Base-by-base conservation (phyloP, 2,888 invertebrate genomes). In the Athrips mouffetella region DNA sequence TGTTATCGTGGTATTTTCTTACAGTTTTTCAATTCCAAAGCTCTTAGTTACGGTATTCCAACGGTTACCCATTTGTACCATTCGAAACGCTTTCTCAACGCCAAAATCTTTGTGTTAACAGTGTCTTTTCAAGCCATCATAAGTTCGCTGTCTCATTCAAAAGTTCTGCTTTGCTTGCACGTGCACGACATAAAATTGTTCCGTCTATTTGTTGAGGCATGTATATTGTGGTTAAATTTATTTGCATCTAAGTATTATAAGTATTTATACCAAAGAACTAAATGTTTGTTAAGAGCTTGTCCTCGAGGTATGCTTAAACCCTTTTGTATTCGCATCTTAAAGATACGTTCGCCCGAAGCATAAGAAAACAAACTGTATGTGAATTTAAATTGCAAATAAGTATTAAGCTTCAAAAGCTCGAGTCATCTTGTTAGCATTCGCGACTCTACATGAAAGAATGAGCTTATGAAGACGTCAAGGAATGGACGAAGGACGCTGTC, bases 331-430 rank as follows among this genome's bases (percentile, higher is more conserved):
- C 18, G 13, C 15, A 35, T 35, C 16, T 20, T 16, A 37, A 37
- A 37, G 10, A 37, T 37, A 20, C 10, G 16, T 37, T 2, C 3
- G 20, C 37, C 18, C 5, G 8, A 20, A 35, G 20, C 18, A 10
- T 7, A 27, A 27, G 7, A 27, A 2, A 27, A 27, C n/a, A 5
- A 27, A 37, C 10, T 37, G 20, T 18, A 18, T 18, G 18, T 1
- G 18, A 21, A 18, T n/a, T 16, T 37, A 20, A 37, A 37, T 37
- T 37, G 37, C 37, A 37, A 37, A 37, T 37, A 20, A n/a, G n/a
- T 20, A 21, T 10, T 2, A 31, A 8, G 13, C 3, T 8, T 37
- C 20, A 37, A 37, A 37, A 37, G 37, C 20, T 37, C 37, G 18
- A 37, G 37, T 37, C 37, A 37, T 37, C 37, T 20, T 3, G n/a